Evolutionary conservation across 2,113 vertebrate genomes (phyloP).

Genomic region (Cnemophilus loriae): DNA sequence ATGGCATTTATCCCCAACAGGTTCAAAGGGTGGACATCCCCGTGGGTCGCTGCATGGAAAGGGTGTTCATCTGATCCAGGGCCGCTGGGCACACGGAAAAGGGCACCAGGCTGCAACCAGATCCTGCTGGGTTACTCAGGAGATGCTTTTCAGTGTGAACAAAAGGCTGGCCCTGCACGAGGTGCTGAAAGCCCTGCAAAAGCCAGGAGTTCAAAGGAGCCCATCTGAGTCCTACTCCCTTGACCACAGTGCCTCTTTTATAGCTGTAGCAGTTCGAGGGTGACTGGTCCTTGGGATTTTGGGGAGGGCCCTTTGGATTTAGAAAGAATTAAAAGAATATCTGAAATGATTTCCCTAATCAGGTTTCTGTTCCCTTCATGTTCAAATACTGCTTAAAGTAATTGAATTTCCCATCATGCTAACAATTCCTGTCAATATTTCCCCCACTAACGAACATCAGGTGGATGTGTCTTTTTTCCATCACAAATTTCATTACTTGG

Average conservation of each 20-base stretch:
- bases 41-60: neutral
- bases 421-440: slow-evolving; percentile 52
- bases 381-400: slow-evolving; percentile 56
- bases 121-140: neutral
- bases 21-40: neutral
- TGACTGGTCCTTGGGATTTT: neutral
- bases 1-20: neutral
- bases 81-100: neutral
- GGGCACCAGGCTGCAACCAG: neutral
- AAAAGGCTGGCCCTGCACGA: neutral
- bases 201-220: neutral
- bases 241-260: neutral
- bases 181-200: neutral
- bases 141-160: neutral
- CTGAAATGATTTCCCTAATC: slow-evolving; percentile 61
- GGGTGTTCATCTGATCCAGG: neutral
- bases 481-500: slow-evolving; percentile 53
- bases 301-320: neutral
- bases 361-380: slow-evolving; percentile 42
- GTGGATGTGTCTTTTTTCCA: slow-evolving; percentile 34
- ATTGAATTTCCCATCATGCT: slow-evolving; percentile 55
- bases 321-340: slow-evolving; percentile 36
- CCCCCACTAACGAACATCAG: slow-evolving; percentile 54
- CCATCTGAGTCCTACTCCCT: neutral
- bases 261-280: neutral